Conservation (phyloP, 2,797 vertebrate genomes). For the Notolepis coatsorum region DNA sequence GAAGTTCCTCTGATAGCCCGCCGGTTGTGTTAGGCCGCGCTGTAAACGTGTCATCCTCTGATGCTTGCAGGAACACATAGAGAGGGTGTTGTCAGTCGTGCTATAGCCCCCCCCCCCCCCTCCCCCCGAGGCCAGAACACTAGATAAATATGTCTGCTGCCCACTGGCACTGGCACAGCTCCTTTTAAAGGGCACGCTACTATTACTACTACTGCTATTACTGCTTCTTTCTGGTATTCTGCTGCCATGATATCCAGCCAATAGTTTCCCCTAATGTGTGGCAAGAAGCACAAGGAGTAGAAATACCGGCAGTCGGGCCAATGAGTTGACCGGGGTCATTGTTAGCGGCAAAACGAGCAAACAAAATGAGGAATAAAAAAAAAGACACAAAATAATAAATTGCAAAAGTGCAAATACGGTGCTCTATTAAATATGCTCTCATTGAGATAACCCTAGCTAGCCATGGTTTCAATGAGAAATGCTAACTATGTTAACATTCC, state of each 20-base stretch:
- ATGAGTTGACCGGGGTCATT: too few species aligned
- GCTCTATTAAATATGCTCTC: too few species aligned
- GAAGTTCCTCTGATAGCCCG: constrained; percentile 44
- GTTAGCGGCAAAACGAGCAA: too few species aligned
- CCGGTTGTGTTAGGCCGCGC: constrained; percentile 38
- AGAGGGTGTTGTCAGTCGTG: constrained; percentile 61
- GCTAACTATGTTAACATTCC: too few species aligned
- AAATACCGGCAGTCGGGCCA: too few species aligned
- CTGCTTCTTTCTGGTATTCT: constrained; percentile 9
- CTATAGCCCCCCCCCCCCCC: too few species aligned
- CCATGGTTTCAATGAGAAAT: too few species aligned
- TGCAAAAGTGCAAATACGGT: too few species aligned
- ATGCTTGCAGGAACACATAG: constrained; percentile 55
- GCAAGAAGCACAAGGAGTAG: constrained; percentile 45
- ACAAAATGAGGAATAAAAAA: too few species aligned
- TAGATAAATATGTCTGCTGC: constrained; percentile 51
- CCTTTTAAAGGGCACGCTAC: constrained; percentile 52
- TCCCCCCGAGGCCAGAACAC: constrained; percentile 42
- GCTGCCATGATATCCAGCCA: constrained; percentile 25
- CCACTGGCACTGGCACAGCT: constrained; percentile 34
- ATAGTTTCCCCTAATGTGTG: constrained; percentile 29
- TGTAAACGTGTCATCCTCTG: constrained; percentile 67
- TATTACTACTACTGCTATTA: constrained; percentile 4
- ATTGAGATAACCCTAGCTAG: too few species aligned
- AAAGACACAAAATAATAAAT: too few species aligned